Evolutionary conservation across 2,888 invertebrate species (phyloP).

Genomic region (Conops quadrifasciatus): DNA sequence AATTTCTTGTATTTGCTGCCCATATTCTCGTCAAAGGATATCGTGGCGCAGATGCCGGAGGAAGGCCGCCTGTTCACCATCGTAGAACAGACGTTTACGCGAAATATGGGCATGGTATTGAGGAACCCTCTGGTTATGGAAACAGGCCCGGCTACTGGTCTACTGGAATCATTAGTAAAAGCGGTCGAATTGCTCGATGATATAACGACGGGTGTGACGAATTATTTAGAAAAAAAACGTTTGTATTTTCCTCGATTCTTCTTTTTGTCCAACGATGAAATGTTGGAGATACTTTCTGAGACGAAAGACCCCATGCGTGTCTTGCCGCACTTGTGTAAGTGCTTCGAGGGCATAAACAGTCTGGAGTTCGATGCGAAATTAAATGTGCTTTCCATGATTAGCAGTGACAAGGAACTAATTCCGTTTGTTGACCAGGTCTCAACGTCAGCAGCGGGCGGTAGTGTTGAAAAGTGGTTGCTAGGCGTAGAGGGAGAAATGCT

Average conservation of each 20-base stretch:
- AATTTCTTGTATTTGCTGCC: constrained; percentile 73
- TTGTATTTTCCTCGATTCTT: constrained; percentile 77
- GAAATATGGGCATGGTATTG: constrained; percentile 63
- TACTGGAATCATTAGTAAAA: constrained; percentile 75
- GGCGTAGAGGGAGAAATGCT: constrained; percentile 73
- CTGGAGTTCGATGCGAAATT: constrained; percentile 66
- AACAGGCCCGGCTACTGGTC: constrained; percentile 69
- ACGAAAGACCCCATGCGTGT: constrained; percentile 71
- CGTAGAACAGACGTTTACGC: constrained; percentile 66
- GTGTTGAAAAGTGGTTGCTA: constrained; percentile 75
- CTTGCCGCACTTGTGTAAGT: constrained; percentile 73
- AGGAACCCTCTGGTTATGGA: constrained; percentile 65
- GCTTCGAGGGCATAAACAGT: constrained; percentile 74
- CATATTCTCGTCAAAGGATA: constrained; percentile 74
- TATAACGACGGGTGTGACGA: constrained; percentile 71
- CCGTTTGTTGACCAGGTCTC: constrained; percentile 66
- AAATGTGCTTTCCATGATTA: constrained; percentile 71
- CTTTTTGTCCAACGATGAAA: constrained; percentile 79
- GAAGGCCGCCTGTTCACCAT: constrained; percentile 70
- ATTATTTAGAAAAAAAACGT: constrained; percentile 74
- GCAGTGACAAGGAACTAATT: constrained; percentile 71
- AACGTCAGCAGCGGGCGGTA: constrained; percentile 68
- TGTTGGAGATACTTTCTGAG: constrained; percentile 77
- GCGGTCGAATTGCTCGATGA: constrained; percentile 69
- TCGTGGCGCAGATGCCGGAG: constrained; percentile 72